Percentiles rank a stretch among this genome's conserved stretches.
These are phyloP conservation scores for Dipodomys spectabilis DNA, from an alignment of 2,113 vertebrate species.

Conservation along the genomic window DNA sequence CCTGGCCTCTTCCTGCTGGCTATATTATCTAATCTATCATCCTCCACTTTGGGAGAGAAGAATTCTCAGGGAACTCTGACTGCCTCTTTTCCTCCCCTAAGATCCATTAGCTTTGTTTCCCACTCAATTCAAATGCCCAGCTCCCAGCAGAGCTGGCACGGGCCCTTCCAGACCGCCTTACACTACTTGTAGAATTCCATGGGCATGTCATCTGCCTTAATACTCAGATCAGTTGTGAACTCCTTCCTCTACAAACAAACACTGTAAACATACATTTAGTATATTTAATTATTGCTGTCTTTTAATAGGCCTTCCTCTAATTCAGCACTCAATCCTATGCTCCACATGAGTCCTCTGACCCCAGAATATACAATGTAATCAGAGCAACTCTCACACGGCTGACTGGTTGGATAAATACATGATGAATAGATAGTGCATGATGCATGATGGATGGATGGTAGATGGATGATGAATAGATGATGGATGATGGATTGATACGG, in stretches of 20 bases:
- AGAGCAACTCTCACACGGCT: background rate
- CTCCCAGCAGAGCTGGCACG: background rate
- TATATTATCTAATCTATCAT: background rate
- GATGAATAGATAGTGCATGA: too few species aligned
- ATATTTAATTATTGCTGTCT: background rate
- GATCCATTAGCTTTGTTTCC: background rate
- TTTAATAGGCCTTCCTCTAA: background rate
- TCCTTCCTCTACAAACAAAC: background rate
- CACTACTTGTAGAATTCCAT: background rate
- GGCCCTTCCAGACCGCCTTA: background rate
- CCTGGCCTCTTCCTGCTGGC: background rate
- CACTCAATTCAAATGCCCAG: background rate
- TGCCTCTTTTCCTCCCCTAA: background rate
- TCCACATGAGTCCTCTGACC: background rate
- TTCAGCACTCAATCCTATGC: background rate
- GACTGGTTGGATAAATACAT: too few species aligned
- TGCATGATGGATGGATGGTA: too few species aligned
- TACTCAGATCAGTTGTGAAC: background rate
- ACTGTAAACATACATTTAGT: background rate
- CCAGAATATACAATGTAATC: background rate
- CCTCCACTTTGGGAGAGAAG: background rate
- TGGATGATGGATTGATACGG: background rate
- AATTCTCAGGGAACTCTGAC: background rate
- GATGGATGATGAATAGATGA: too few species aligned
- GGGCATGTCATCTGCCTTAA: background rate